Percentiles rank a stretch among this genome's conserved stretches.
phyloP scores from a whole-genome alignment of 2,797 vertebrate genomes.

The Rhinatrema bivittatum region DNA sequence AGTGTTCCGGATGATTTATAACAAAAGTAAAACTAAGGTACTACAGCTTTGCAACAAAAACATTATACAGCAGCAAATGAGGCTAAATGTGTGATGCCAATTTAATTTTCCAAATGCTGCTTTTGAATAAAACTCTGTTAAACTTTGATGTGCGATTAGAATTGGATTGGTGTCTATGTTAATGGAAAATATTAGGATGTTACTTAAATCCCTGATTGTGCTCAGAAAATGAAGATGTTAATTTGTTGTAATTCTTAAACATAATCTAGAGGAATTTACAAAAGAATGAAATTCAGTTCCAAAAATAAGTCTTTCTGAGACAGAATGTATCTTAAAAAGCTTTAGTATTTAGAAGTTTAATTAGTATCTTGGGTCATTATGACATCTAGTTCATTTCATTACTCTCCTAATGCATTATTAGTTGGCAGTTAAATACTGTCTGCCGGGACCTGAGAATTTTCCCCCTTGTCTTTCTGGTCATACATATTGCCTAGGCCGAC shows the following conservation, averaged over 20 bases:
- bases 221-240: conserved; percentile 9
- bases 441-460: conserved; percentile 57
- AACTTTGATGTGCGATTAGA: no score
- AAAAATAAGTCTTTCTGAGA: conserved; percentile 50
- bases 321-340: conserved; percentile 46
- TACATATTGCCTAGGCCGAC: conserved; percentile 64
- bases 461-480: conserved; percentile 61
- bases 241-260: conserved; percentile 39
- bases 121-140: no score
- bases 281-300: conserved; percentile 34
- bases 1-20: no score
- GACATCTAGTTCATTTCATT: conserved; percentile 60
- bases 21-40: no score
- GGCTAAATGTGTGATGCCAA: no score
- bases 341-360: conserved; percentile 59
- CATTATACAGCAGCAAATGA: no score
- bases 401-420: conserved; percentile 54
- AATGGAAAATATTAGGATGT: no score
- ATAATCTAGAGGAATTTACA: conserved; percentile 19
- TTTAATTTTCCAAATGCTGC: no score
- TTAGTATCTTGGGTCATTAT: conserved; percentile 61
- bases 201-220: conserved; percentile 27
- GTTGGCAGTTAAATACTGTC: conserved; percentile 66
- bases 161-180: no score
- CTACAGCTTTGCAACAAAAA: no score